Conservation (phyloP, 2,113 vertebrate species). For the Miniopterus natalensis region DNA sequence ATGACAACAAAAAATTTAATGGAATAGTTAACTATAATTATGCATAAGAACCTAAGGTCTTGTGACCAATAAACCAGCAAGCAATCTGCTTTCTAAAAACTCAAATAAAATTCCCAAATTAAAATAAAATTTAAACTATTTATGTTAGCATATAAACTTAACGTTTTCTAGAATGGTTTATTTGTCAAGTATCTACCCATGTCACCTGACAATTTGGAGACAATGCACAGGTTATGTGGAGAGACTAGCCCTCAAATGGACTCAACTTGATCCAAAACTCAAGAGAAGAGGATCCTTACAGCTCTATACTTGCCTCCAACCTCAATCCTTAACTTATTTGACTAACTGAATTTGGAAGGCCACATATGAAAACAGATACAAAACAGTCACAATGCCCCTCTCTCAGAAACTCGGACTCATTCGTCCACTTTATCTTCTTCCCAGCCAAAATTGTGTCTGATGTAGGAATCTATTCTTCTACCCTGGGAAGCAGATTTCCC, state of each 20-base stretch:
- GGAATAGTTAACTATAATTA: constrained; percentile 49
- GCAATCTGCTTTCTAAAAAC: constrained; percentile 19
- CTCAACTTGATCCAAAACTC: background rate
- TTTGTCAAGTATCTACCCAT: background rate
- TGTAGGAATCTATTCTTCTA: background rate
- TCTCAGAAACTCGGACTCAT: background rate
- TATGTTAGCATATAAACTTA: background rate
- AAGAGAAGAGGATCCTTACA: background rate
- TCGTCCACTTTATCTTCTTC: background rate
- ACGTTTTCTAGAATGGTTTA: background rate
- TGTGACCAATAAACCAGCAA: constrained; percentile 1
- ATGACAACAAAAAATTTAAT: constrained; percentile 27
- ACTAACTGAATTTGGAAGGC: background rate
- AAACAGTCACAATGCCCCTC: background rate
- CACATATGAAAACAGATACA: background rate
- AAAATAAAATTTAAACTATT: constrained; percentile 46
- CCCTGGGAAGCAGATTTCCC: background rate
- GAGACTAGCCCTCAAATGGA: background rate
- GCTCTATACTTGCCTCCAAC: background rate
- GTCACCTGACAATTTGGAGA: background rate
- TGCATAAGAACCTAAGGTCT: constrained; percentile 5
- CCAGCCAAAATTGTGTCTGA: background rate
- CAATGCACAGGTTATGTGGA: background rate
- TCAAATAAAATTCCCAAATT: constrained; percentile 38
- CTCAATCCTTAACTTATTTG: background rate